Evolutionary conservation across 2,888 invertebrate species (phyloP).

Genomic region (Drosophila rellima): DNA sequence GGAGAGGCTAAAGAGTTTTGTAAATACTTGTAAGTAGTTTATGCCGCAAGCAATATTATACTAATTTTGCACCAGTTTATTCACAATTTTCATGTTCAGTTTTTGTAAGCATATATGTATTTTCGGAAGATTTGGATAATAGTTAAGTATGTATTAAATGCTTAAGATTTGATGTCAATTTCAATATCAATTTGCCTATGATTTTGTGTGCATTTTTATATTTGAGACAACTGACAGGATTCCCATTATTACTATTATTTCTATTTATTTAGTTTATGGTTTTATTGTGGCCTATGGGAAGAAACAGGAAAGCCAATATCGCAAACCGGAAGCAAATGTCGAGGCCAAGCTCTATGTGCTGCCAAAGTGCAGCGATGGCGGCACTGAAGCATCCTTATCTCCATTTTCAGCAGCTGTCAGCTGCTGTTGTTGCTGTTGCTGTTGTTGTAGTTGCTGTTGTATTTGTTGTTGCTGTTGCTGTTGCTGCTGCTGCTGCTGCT

Average conservation of each 20-base stretch:
- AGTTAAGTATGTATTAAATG: constrained; percentile 2
- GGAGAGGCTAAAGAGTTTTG: constrained; percentile 20
- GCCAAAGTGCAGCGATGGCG: constrained; percentile 58
- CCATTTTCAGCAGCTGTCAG: constrained; percentile 87
- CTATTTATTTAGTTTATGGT: constrained; percentile 2
- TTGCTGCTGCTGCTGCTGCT: constrained; percentile 46
- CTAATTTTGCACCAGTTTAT: constrained; percentile 32
- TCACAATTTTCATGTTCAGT: constrained; percentile 25
- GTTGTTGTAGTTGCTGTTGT: constrained; percentile 59
- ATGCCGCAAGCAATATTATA: constrained; percentile 13
- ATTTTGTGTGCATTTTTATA: constrained; percentile 15
- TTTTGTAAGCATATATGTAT: constrained; percentile 5
- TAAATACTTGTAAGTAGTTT: constrained; percentile 5
- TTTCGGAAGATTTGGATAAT: constrained; percentile 18
- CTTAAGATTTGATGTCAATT: constrained; percentile 9
- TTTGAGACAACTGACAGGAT: constrained; percentile 13
- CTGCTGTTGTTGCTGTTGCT: constrained; percentile 50
- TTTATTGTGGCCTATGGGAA: constrained; percentile 64
- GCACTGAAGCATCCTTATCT: constrained; percentile 83
- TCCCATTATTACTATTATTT: constrained; percentile 4
- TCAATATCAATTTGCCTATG: constrained; percentile 2
- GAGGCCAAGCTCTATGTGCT: constrained; percentile 83
- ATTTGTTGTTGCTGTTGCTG: constrained; percentile 50
- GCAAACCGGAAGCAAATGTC: constrained; percentile 85
- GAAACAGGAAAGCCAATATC: constrained; percentile 86